These are phyloP conservation scores for Mesochorus sp. DNA, from an alignment of 2,888 invertebrate species.

Conservation along the genomic window DNA sequence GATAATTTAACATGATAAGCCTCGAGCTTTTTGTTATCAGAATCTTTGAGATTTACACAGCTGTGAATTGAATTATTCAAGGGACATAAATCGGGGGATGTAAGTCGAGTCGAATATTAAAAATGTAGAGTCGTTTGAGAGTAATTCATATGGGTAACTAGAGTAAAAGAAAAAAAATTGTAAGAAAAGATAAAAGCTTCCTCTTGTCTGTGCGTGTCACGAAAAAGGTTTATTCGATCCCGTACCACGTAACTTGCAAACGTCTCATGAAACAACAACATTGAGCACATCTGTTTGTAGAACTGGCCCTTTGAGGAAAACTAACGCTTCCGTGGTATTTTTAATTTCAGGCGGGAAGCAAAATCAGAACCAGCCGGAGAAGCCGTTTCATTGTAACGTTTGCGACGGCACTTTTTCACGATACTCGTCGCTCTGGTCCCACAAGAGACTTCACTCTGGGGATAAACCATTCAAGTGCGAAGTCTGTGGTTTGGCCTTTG, in stretches of 20 bases:
- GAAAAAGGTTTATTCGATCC: constrained; percentile 63
- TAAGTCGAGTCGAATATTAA: background rate
- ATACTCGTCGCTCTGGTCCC: constrained; percentile 94
- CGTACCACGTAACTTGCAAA: constrained; percentile 60
- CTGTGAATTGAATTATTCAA: background rate
- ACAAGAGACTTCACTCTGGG: constrained; percentile 92
- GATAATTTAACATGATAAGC: constrained; percentile 10
- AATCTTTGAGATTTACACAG: background rate
- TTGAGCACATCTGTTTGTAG: constrained; percentile 76
- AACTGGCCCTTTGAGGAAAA: constrained; percentile 81
- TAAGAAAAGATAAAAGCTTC: constrained; percentile 46
- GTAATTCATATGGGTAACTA: too few relatives aligned
- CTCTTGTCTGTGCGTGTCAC: constrained; percentile 64
- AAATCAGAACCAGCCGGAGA: constrained; percentile 85
- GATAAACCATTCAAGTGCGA: constrained; percentile 94
- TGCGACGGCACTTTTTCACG: constrained; percentile 92
- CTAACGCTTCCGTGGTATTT: constrained; percentile 76
- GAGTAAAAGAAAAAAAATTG: constrained; percentile 21
- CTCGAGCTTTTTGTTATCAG: constrained; percentile 6
- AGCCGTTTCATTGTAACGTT: constrained; percentile 94
- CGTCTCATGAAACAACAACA: constrained; percentile 67
- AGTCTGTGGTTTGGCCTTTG: constrained; percentile 93
- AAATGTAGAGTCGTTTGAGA: too few relatives aligned
- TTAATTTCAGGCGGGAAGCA: constrained; percentile 81
- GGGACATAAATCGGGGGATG: background rate